These are phyloP conservation scores for Diaprepes abbreviatus DNA, from an alignment of 2,888 invertebrate genomes.

Conservation along the genomic window DNA sequence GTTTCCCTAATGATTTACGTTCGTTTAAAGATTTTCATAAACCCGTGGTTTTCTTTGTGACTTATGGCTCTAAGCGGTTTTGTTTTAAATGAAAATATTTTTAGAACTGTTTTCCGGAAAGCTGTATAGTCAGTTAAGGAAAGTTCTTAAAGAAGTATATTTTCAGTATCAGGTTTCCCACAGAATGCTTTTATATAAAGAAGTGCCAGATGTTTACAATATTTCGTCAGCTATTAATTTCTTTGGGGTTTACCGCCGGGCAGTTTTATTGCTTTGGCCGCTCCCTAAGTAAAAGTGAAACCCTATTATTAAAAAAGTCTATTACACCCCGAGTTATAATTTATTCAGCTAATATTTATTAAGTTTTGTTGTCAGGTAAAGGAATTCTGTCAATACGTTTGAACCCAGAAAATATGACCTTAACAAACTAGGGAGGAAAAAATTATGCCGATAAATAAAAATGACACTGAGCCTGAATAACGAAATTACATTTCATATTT, in stretches of 20 bases:
- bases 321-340: neutral
- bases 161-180: slow-evolving; percentile 1
- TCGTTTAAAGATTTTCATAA: no score
- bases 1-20: no score
- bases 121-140: neutral
- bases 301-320: neutral
- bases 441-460: no score
- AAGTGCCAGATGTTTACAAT: slow-evolving; percentile 14
- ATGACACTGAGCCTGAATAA: no score
- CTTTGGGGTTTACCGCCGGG: neutral
- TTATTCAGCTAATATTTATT: no score
- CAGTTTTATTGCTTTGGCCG: neutral
- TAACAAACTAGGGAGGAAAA: no score
- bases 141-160: neutral
- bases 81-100: neutral
- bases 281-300: neutral
- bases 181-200: neutral
- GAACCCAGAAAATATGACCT: no score
- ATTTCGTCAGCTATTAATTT: slow-evolving; percentile 1
- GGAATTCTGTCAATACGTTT: no score
- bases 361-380: no score
- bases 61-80: neutral
- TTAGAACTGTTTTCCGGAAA: neutral
- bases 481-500: no score
- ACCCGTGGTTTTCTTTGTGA: neutral